A percentile compares a stretch with the other conserved stretches of the same genome.
phyloP scores from a whole-genome alignment of 1,140 invertebrate genomes.

The Eriocheir sinensis region DNA sequence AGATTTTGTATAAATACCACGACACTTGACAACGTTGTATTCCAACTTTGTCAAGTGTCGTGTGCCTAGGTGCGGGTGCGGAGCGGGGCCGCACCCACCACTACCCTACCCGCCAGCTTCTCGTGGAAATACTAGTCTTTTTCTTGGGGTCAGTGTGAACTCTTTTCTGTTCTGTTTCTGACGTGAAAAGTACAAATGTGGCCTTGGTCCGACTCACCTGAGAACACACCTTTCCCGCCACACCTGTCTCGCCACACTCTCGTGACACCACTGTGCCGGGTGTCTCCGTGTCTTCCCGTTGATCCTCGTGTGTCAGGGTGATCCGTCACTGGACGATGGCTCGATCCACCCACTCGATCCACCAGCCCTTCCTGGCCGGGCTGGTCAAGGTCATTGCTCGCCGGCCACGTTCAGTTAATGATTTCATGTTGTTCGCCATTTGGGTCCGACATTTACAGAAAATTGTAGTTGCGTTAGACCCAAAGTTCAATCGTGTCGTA shows the following conservation, averaged over 20 bases:
- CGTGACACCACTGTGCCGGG: not conserved
- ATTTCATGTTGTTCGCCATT: not conserved
- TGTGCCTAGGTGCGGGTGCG: too few species aligned
- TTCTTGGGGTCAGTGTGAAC: too few species aligned
- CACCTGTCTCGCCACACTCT: conserved; percentile 7
- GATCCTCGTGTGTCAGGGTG: not conserved
- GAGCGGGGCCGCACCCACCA: too few species aligned
- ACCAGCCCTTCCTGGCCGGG: not conserved
- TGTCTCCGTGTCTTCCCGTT: not conserved
- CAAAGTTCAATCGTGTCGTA: too few species aligned
- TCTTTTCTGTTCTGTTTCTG: too few species aligned
- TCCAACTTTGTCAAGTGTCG: too few species aligned
- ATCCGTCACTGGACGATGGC: not conserved
- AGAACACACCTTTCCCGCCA: not conserved
- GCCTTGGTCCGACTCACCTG: not conserved
- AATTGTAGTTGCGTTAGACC: not conserved
- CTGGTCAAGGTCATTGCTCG: not conserved
- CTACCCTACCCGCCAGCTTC: too few species aligned
- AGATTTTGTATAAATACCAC: too few species aligned
- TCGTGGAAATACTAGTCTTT: too few species aligned
- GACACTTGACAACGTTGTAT: too few species aligned
- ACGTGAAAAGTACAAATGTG: too few species aligned
- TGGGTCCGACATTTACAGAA: not conserved
- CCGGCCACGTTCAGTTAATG: not conserved
- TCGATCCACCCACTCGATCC: not conserved